Conservation (phyloP, 1,140 invertebrate genomes). For the Diorhabda sublineata region DNA sequence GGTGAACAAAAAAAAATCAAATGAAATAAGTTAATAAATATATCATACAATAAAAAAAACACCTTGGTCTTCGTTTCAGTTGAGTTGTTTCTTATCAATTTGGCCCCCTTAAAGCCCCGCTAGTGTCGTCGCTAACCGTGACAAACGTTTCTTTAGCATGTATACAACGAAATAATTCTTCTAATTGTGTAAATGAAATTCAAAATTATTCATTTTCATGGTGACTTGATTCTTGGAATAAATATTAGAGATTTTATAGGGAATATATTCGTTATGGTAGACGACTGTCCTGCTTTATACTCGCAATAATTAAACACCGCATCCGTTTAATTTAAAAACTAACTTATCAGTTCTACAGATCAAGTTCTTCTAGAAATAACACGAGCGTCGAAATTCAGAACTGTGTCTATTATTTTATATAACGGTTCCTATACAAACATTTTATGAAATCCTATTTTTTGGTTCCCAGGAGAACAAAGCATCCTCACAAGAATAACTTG, state of each 20-base stretch:
- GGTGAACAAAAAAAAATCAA: too few species aligned
- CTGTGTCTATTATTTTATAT: neutral
- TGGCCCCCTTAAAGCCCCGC: too few species aligned
- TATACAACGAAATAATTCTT: conserved; percentile 21
- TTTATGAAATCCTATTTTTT: too few species aligned
- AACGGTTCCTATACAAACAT: too few species aligned
- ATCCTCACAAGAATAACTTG: too few species aligned
- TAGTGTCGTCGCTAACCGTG: neutral
- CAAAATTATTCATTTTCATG: conserved; percentile 34
- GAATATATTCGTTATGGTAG: conserved; percentile 44
- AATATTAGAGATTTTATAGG: conserved; percentile 40
- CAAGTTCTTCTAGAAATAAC: neutral
- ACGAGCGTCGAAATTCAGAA: neutral
- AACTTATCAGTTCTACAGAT: conserved; percentile 27
- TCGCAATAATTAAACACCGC: conserved; percentile 36
- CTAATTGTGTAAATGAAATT: conserved; percentile 32
- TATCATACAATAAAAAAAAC: too few species aligned
- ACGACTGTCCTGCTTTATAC: conserved; percentile 39
- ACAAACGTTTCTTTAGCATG: neutral
- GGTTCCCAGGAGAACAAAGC: too few species aligned
- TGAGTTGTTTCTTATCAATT: too few species aligned
- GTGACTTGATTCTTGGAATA: conserved; percentile 36
- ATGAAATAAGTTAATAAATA: too few species aligned
- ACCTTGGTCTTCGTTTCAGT: too few species aligned
- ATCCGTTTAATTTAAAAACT: conserved; percentile 40